Percentiles rank a stretch among this genome's conserved stretches.
phyloP scores from a whole-genome alignment of 2,797 vertebrate species.

The Ataeniobius toweri region DNA sequence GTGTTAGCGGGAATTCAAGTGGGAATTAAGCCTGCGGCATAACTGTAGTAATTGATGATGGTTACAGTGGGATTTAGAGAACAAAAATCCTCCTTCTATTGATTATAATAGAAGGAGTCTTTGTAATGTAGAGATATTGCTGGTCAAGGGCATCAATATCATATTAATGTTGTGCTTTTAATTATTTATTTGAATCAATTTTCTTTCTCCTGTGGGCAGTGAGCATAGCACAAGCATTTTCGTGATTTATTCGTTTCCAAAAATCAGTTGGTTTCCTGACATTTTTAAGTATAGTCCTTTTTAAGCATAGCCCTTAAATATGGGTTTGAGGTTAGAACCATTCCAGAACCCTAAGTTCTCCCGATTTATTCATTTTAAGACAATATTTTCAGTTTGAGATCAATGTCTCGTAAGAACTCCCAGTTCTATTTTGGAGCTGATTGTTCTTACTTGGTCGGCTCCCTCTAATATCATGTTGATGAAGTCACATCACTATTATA shows the following conservation, averaged over 20 bases:
- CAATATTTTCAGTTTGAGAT: no score
- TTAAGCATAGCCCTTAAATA: no score
- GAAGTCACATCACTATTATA: no score
- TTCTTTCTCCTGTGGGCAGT: neutral
- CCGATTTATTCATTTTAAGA: no score
- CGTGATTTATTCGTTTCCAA: neutral
- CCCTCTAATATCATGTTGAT: no score
- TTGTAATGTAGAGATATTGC: neutral
- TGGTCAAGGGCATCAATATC: neutral
- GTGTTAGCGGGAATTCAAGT: neutral
- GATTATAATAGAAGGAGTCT: slow-evolving; percentile 15
- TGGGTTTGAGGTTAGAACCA: no score
- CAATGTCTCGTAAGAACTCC: no score
- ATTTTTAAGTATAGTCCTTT: no score
- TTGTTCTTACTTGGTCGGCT: no score
- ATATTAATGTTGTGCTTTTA: neutral
- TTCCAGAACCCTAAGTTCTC: no score
- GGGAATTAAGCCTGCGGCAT: slow-evolving; percentile 2
- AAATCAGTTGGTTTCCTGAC: neutral
- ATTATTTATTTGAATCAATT: neutral
- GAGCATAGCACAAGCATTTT: neutral
- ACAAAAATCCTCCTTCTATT: neutral
- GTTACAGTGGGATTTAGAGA: slow-evolving; percentile 9
- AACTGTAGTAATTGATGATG: slow-evolving; percentile 2
- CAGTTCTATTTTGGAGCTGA: no score